Base-by-base conservation (phyloP, 2,888 invertebrate species). In the Timema cristinae region DNA sequence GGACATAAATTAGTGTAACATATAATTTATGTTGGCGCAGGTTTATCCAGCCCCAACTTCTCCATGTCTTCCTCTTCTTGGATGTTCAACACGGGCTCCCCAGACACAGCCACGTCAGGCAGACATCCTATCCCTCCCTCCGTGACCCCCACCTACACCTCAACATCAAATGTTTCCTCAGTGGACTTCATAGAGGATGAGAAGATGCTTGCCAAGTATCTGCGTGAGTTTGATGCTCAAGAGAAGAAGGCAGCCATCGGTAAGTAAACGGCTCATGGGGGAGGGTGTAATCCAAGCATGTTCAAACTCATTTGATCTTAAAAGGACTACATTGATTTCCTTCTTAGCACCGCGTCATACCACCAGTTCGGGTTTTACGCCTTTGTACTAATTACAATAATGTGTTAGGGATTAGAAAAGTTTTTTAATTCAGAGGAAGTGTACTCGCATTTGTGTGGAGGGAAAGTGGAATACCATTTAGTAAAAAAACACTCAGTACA, bases 131-230 rank as follows among this genome's bases (percentile, higher is more conserved):
- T 72, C 47, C 66, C 16, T 13, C 48, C 67, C 47, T 68, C 52
- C 68, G 50, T 48, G 47, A 16, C 67, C 48, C 32, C 54, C 68
- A n/a, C 63, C 6, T 48, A 48, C 47, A 32, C 63, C 8, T 63
- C 63, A 47, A 47, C 63, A 6, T 52, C 72, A 52, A 71, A 50
- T 51, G n/a, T 71, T 50, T 71, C 71, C 32, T 70, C 69, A 13
- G 56, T 69, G 9, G 69, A 69, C n/a, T 67, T 72, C 11, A 85
- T 87, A 68, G 82, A 82, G 0, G 85, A 87, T 77, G 84, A 85
- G 73, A 80, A 81, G 50, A 81, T 82, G 13, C 79, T 87, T 52
- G 80, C 82, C 16, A 80, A 83, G 69, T 86, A 85, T 78, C 79
- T 87, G 59, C 82, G 81, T 78, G 81, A 82, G 66, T 80, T 71